Conservation (phyloP, 2,888 invertebrate species). For the Rhamnusium bicolor region DNA sequence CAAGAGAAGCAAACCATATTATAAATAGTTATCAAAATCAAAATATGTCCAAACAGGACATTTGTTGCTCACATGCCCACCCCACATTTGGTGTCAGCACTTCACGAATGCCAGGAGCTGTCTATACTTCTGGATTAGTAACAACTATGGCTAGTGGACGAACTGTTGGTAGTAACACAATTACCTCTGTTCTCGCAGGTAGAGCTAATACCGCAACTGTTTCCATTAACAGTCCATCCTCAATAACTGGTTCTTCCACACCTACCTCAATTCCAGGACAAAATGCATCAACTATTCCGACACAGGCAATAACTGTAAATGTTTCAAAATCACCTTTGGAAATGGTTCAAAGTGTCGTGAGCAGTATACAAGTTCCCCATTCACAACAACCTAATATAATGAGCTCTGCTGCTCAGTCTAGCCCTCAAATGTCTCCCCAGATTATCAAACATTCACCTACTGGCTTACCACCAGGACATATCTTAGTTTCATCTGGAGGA, state of each 20-base stretch:
- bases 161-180: constrained; percentile 85
- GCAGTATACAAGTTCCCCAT: constrained; percentile 77
- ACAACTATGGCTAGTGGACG: constrained; percentile 82
- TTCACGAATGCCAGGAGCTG: constrained; percentile 29
- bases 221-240: constrained; percentile 78
- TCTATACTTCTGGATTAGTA: constrained; percentile 69
- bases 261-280: constrained; percentile 60
- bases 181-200: constrained; percentile 86
- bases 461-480: constrained; percentile 77
- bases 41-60: constrained; percentile 48
- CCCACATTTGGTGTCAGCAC: neutral
- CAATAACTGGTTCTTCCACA: constrained; percentile 65
- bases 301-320: constrained; percentile 65
- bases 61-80: constrained; percentile 51
- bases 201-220: constrained; percentile 84
- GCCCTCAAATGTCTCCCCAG: constrained; percentile 67
- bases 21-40: constrained; percentile 28
- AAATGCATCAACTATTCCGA: constrained; percentile 41
- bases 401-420: constrained; percentile 60
- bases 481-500: constrained; percentile 83
- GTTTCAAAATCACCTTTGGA: constrained; percentile 79
- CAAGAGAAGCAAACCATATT: constrained; percentile 21
- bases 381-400: constrained; percentile 61
- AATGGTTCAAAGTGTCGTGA: constrained; percentile 86
- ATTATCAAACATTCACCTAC: constrained; percentile 72